Conservation (phyloP, 2,797 vertebrate genomes). For the Denticeps clupeoides region DNA sequence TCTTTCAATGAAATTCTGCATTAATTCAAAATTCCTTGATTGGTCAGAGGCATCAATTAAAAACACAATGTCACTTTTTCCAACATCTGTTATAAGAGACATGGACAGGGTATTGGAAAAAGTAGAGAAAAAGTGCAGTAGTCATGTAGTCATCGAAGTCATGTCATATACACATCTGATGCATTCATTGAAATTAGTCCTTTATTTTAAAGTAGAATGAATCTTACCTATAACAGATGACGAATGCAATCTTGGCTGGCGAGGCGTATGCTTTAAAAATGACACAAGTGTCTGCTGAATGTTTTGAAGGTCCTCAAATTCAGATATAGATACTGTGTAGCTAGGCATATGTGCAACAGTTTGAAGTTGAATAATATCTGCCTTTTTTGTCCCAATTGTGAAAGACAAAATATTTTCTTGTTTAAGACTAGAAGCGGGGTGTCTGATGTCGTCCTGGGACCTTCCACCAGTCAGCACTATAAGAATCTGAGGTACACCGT, state of each 20-base stretch:
- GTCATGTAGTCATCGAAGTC: too few relatives aligned
- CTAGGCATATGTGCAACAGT: slow-evolving; percentile 53
- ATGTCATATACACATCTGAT: too few relatives aligned
- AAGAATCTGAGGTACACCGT: slow-evolving; percentile 56
- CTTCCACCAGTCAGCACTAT: slow-evolving; percentile 54
- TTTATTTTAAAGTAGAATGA: too few relatives aligned
- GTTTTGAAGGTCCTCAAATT: slow-evolving; percentile 46
- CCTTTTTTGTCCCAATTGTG: slow-evolving; percentile 55
- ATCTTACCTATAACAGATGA: slow-evolving; percentile 41
- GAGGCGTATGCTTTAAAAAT: slow-evolving; percentile 54
- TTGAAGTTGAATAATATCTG: slow-evolving; percentile 59
- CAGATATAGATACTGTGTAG: slow-evolving; percentile 49
- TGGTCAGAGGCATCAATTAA: slow-evolving; percentile 60
- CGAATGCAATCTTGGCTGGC: slow-evolving; percentile 35
- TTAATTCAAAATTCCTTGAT: slow-evolving; percentile 45
- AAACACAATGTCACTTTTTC: slow-evolving; percentile 57
- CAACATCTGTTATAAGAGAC: slow-evolving; percentile 42
- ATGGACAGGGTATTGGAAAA: slow-evolving; percentile 1
- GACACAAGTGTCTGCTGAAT: slow-evolving; percentile 51
- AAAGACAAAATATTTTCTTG: slow-evolving; percentile 43
- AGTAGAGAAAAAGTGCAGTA: background rate
- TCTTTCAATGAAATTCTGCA: slow-evolving; percentile 53
- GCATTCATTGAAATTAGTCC: too few relatives aligned
- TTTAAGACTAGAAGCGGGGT: slow-evolving; percentile 41
- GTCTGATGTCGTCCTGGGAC: slow-evolving; percentile 53